Evolutionary conservation across 2,888 invertebrate genomes (phyloP).

Genomic region (Mycalesis mineus): DNA sequence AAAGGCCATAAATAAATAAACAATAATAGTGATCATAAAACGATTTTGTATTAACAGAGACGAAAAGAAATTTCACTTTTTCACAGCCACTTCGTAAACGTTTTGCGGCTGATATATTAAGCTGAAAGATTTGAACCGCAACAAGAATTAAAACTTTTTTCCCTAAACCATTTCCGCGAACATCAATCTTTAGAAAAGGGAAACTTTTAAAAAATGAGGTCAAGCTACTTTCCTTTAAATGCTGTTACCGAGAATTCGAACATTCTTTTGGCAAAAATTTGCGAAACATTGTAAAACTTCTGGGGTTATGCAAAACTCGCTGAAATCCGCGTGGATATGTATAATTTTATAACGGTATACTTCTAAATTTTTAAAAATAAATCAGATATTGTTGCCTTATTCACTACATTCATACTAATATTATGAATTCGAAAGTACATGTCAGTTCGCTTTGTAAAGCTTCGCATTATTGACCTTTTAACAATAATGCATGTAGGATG

Average conservation of each 20-base stretch:
- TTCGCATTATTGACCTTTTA: too few species aligned
- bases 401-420: too few species aligned
- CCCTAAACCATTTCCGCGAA: conserved; percentile 46
- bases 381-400: too few species aligned
- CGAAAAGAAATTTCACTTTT: conserved; percentile 3
- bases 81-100: background rate
- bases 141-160: conserved; percentile 40
- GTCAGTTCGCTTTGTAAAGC: too few species aligned
- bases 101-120: conserved; percentile 19
- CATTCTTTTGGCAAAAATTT: conserved; percentile 44
- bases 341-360: too few species aligned
- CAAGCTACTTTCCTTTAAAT: conserved; percentile 58
- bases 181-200: conserved; percentile 65
- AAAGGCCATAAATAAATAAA: too few species aligned
- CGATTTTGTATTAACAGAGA: background rate
- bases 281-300: conserved; percentile 34
- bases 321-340: too few species aligned
- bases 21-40: too few species aligned
- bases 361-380: too few species aligned
- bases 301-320: background rate
- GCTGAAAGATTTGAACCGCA: conserved; percentile 36
- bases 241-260: conserved; percentile 55
- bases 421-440: too few species aligned
- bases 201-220: conserved; percentile 63
- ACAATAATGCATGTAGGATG: too few species aligned